phyloP scores from a whole-genome alignment of 2,797 vertebrate genomes.

The Crenichthys baileyi region DNA sequence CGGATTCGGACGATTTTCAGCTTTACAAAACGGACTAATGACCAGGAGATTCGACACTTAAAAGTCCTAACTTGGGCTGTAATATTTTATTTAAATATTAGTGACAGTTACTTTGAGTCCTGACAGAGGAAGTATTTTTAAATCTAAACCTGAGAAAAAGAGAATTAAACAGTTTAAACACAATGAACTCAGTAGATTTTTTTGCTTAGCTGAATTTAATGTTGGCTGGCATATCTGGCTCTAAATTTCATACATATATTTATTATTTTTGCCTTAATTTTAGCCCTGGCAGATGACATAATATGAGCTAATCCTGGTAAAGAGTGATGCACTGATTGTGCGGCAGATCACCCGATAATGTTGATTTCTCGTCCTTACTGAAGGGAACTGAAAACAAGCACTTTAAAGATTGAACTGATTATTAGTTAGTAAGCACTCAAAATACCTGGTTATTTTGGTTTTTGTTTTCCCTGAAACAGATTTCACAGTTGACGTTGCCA shows the following conservation, averaged over 20 bases:
- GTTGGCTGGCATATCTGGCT: background rate
- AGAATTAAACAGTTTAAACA: background rate
- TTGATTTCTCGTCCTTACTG: background rate
- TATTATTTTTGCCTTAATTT: background rate
- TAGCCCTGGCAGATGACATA: background rate
- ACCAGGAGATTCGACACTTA: background rate
- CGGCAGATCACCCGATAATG: background rate
- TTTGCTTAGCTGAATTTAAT: background rate
- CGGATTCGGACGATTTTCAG: background rate
- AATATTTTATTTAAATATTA: background rate
- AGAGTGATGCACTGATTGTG: background rate
- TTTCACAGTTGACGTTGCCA: too few relatives aligned
- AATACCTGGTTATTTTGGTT: background rate
- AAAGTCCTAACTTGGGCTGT: background rate
- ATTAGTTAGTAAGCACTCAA: background rate
- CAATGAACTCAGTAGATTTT: background rate
- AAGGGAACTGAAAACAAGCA: background rate
- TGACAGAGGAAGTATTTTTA: background rate
- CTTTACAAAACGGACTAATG: background rate
- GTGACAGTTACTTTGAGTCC: background rate
- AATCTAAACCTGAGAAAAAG: background rate
- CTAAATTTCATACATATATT: too few relatives aligned
- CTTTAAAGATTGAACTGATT: background rate
- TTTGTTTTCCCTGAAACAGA: background rate
- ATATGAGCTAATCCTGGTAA: background rate